Percentiles rank a stretch among this genome's conserved stretches.
Evolutionary conservation across 1,140 invertebrate species (phyloP).

Genomic region (Globodera rostochiensis): DNA sequence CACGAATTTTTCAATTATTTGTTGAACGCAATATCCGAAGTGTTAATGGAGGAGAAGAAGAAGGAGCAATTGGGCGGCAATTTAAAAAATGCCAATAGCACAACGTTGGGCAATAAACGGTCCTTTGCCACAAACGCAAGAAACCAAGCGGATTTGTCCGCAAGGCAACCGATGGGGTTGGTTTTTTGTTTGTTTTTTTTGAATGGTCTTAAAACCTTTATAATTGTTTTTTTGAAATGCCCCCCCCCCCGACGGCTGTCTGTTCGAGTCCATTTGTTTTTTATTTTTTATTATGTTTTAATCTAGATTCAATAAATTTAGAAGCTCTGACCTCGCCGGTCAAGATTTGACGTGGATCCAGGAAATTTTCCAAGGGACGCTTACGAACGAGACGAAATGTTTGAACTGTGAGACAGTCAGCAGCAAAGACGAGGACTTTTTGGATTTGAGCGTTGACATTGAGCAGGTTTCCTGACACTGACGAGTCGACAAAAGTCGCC

Average conservation of each 20-base stretch:
- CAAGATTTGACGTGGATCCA: constrained; percentile 81
- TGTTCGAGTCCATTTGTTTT: too few relatives aligned
- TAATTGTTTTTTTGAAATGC: too few relatives aligned
- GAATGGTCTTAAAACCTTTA: background rate
- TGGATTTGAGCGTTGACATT: constrained; percentile 97
- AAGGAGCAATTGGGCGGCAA: constrained; percentile 33
- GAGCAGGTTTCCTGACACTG: constrained; percentile 73
- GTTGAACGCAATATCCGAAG: constrained; percentile 79
- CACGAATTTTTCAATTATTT: constrained; percentile 99
- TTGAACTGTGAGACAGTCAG: constrained; percentile 97
- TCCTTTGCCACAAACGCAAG: constrained; percentile 12
- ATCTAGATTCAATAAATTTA: too few relatives aligned
- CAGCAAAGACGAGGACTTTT: constrained; percentile 99
- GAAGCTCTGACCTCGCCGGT: constrained; percentile 12
- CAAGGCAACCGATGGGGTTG: background rate
- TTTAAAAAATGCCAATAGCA: constrained; percentile 37
- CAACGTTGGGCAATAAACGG: constrained; percentile 15
- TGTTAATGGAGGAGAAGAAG: constrained; percentile 77
- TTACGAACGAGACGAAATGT: constrained; percentile 98
- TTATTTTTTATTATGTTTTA: too few relatives aligned
- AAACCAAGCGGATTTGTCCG: constrained; percentile 17
- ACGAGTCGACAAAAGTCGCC: background rate
- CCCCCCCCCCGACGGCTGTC: too few relatives aligned
- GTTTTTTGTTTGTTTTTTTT: constrained; percentile 1
- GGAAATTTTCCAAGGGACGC: constrained; percentile 98